A percentile compares a stretch with the other conserved stretches of the same genome.
phyloP scores from a whole-genome alignment of 2,888 invertebrate genomes.

The Sinohyriopsis cumingii region DNA sequence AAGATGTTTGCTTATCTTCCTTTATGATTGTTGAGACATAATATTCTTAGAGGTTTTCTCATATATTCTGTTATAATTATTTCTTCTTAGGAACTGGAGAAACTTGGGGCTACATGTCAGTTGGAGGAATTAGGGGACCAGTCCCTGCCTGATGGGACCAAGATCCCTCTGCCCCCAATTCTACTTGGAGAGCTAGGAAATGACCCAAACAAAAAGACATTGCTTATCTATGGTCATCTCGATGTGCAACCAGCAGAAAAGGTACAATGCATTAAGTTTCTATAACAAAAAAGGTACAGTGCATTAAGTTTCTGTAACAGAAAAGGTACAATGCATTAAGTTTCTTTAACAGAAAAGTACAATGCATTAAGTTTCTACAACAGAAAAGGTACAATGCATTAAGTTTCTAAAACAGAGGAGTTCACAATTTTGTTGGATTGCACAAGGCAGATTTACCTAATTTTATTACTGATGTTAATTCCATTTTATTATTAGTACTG shows the following conservation, averaged over 20 bases:
- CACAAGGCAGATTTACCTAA: no score
- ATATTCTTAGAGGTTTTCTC: no score
- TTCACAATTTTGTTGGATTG: neutral
- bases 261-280: slow-evolving; percentile 51
- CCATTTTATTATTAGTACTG: no score
- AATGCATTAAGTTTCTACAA: no score
- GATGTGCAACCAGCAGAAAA: slow-evolving; percentile 97
- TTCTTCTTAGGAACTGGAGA: slow-evolving; percentile 61
- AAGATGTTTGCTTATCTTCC: no score
- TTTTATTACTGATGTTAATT: no score
- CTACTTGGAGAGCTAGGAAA: slow-evolving; percentile 85
- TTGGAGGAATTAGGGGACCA: slow-evolving; percentile 83
- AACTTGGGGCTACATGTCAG: slow-evolving; percentile 80
- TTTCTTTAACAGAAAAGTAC: neutral
- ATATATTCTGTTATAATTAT: neutral
- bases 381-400: slow-evolving; percentile 76
- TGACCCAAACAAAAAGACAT: slow-evolving; percentile 90
- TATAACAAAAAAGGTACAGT: slow-evolving; percentile 73
- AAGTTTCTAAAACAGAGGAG: neutral
- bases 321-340: slow-evolving; percentile 73
- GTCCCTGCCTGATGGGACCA: slow-evolving; percentile 79
- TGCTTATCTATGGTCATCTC: slow-evolving; percentile 96
- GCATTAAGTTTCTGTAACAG: slow-evolving; percentile 69
- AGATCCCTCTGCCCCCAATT: slow-evolving; percentile 88
- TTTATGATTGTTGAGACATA: no score